Evolutionary conservation across 2,888 invertebrate genomes (phyloP), one percentile per base, ranked within the genome.

Genomic region (Chrysina gloriosa): DNA sequence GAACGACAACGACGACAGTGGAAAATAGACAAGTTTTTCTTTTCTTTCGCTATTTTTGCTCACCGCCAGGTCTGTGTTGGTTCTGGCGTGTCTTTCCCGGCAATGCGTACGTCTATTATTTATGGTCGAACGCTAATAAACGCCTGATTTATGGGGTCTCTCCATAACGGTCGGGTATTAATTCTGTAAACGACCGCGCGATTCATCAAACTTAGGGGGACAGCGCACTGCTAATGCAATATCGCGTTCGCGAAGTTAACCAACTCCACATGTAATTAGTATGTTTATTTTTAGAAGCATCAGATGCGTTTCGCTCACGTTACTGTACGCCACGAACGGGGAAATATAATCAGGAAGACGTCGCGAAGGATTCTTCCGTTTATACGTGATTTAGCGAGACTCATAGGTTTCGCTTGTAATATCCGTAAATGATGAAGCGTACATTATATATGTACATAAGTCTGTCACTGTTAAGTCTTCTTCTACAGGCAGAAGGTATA

Each of bases 71-170:
- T 27, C 14, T 31, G 14, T 14, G 9, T 52, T 21, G 9, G 16
- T 11, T 19, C 47, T 47, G 19, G 14, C 16, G 14, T 31, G 5
- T 52, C 39, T 39, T 39, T 39, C 39, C 14, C 11, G 52, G 19
- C 50, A 14, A 14, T 52, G 29, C 29, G 29, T 16, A 52, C 16
- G 52, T 31, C 31, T 29, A 29, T 52, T 52, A 52, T 52, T 52
- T 52, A 52, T 52, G 52, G 52, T 16, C 31, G 19, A 52, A 52
- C 52, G 31, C 52, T 52, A 52, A 52, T 52, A 52, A 52, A 52
- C 52, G 52, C 19, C 19, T 52, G 52, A 52, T 52, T 52, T 52
- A 52, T 52, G 31, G 3, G 31, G 31, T 52, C 52, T 31, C 25
- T 31, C 52, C 31, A 52, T 52, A 52, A 52, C 52, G 52, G 52